phyloP scores from a whole-genome alignment of 2,113 vertebrate genomes.

The Dromaius novaehollandiae region DNA sequence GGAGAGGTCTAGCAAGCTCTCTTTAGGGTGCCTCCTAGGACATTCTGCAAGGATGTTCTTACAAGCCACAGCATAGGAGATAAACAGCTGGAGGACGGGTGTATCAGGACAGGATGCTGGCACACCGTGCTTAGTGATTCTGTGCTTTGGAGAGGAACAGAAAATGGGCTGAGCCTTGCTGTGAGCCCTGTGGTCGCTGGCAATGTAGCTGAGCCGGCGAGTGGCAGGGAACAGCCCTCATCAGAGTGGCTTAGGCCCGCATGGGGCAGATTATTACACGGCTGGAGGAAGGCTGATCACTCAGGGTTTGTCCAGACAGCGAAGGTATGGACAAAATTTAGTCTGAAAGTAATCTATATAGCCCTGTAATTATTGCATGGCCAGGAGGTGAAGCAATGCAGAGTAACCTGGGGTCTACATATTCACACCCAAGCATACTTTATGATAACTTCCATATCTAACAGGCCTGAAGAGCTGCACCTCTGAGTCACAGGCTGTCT shows the following conservation, averaged over 20 bases:
- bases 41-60: neutral
- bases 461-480: neutral
- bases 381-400: neutral
- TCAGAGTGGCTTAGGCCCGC: neutral
- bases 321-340: neutral
- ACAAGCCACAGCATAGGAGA: neutral
- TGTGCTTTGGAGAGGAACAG: fast-evolving
- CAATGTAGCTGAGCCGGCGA: fast-evolving
- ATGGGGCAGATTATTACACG: neutral
- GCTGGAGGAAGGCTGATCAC: neutral
- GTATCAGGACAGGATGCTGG: neutral
- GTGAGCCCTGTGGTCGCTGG: neutral
- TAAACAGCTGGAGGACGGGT: neutral
- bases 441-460: neutral
- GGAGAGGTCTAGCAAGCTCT: fast-evolving
- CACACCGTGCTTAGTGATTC: neutral
- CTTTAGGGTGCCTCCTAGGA: neutral
- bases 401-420: neutral
- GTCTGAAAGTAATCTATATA: neutral
- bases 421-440: neutral
- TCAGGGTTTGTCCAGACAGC: neutral
- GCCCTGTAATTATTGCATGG: neutral
- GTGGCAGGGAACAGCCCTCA: fast-evolving
- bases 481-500: neutral
- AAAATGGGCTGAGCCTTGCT: neutral